Conservation (phyloP, 2,888 invertebrate species). For the Xylota segnis region DNA sequence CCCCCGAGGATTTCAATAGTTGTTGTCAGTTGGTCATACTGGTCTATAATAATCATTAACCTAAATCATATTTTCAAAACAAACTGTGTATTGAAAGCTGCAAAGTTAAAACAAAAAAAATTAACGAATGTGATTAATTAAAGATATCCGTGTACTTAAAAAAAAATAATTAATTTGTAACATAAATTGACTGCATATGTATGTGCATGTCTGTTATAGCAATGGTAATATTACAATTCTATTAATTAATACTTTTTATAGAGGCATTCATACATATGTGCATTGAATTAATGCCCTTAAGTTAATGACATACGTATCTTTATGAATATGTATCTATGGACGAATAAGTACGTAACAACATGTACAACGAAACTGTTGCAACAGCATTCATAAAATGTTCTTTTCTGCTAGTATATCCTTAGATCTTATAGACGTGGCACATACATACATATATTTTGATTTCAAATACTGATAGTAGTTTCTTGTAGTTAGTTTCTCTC, state of each 20-base stretch:
- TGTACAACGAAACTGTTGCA: too few relatives aligned
- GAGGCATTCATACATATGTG: background rate
- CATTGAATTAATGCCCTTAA: too few relatives aligned
- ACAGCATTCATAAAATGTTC: background rate
- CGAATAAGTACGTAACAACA: too few relatives aligned
- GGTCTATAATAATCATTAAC: conserved; percentile 3
- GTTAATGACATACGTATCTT: background rate
- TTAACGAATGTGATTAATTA: conserved; percentile 5
- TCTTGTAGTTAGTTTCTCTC: background rate
- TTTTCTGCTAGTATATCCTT: background rate
- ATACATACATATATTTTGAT: background rate
- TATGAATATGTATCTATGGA: too few relatives aligned
- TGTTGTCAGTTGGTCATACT: background rate
- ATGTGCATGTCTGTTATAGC: too few relatives aligned
- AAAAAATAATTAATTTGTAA: background rate
- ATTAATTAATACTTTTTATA: background rate
- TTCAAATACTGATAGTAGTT: background rate
- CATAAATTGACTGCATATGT: background rate
- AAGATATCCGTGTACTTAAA: background rate
- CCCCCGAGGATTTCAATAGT: background rate
- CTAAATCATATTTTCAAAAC: conserved; percentile 6
- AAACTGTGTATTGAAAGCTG: background rate
- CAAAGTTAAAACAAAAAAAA: background rate
- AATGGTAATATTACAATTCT: too few relatives aligned
- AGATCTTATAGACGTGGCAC: background rate